Conservation (phyloP, 2,888 invertebrate species). For the Andrena hattorfiana region DNA sequence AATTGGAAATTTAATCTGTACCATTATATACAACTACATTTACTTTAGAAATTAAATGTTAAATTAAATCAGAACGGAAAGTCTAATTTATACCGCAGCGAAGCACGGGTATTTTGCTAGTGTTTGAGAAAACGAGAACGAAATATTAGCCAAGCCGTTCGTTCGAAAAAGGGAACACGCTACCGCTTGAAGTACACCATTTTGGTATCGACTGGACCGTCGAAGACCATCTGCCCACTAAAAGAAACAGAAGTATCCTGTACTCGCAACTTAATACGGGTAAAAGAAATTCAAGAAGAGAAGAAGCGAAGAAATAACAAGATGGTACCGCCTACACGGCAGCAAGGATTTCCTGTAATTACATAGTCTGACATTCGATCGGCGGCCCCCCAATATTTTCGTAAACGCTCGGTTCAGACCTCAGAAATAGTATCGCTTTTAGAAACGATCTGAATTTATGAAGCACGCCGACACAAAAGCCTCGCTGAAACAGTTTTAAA, state of each 20-base stretch:
- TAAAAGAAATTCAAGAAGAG: slow-evolving; percentile 52
- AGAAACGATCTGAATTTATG: neutral
- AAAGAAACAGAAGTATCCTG: slow-evolving; percentile 37
- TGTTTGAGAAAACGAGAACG: neutral
- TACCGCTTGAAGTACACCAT: slow-evolving; percentile 24
- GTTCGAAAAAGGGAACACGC: neutral
- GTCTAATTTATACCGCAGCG: too few species aligned
- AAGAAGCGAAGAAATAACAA: slow-evolving; percentile 36
- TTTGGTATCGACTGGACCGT: slow-evolving; percentile 21
- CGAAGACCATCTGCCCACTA: slow-evolving; percentile 52
- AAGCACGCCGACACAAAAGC: neutral
- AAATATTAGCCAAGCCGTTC: neutral
- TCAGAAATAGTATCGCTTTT: neutral
- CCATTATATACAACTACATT: too few species aligned
- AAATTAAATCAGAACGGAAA: too few species aligned
- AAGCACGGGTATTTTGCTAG: too few species aligned
- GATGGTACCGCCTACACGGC: slow-evolving; percentile 14
- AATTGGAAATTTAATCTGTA: too few species aligned
- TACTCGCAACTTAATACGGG: slow-evolving; percentile 57
- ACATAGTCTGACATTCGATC: slow-evolving; percentile 40
- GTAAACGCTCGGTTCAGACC: neutral
- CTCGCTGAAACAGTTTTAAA: neutral
- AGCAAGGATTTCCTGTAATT: slow-evolving; percentile 47
- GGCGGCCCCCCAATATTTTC: slow-evolving; percentile 6
- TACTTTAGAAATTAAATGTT: too few species aligned